Evolutionary conservation across 2,797 vertebrate genomes (phyloP).

Genomic region (Anolis apletophallus): DNA sequence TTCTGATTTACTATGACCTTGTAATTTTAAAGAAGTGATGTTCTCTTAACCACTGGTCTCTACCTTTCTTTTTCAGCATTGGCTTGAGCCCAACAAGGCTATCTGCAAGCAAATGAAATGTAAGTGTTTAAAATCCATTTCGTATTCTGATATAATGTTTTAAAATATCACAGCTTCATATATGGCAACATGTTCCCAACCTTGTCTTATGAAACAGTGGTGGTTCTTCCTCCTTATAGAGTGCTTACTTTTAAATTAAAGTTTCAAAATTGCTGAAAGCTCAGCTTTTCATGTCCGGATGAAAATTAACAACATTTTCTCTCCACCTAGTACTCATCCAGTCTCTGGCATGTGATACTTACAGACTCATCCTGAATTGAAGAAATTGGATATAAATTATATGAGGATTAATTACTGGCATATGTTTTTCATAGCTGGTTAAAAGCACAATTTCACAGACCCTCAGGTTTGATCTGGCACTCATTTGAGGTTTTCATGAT

Average conservation of each 20-base stretch:
- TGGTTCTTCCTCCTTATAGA: neutral
- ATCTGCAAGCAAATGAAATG: conserved; percentile 98
- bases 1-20: conserved; percentile 30
- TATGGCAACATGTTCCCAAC: neutral
- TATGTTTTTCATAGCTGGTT: neutral
- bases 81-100: conserved; percentile 96
- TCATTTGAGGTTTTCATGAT: too few species aligned
- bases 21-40: conserved; percentile 10
- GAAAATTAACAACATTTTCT: neutral
- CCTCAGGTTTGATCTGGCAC: too few species aligned
- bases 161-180: conserved; percentile 19
- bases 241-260: neutral
- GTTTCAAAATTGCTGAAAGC: neutral
- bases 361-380: neutral
- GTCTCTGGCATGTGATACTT: accelerated
- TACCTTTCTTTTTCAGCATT: conserved; percentile 86
- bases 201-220: neutral
- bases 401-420: neutral
- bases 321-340: neutral
- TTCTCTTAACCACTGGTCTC: conserved; percentile 60
- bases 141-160: conserved; percentile 24
- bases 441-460: too few species aligned
- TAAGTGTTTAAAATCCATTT: conserved; percentile 81
- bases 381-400: neutral
- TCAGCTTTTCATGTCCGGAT: neutral